phyloP scores from a whole-genome alignment of 1,140 invertebrate genomes.

The Trichogramma pretiosum region DNA sequence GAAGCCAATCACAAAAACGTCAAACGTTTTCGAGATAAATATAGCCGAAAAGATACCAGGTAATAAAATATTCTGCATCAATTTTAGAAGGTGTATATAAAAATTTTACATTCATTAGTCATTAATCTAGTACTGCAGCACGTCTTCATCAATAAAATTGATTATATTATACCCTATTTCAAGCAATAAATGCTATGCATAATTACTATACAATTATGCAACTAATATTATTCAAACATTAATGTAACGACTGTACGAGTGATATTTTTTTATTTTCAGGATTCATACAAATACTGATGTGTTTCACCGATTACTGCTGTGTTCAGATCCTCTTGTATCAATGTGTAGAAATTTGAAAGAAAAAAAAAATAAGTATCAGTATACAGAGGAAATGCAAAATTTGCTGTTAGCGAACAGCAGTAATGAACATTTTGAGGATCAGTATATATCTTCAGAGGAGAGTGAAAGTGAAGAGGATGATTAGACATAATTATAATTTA shows the following conservation, averaged over 20 bases:
- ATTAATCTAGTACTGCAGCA: not conserved
- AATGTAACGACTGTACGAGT: not conserved
- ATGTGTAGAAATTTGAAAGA: not conserved
- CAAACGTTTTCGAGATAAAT: constrained; percentile 19
- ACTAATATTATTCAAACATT: not conserved
- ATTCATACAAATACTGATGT: constrained; percentile 23
- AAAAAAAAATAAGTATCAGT: not conserved
- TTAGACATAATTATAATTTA: too few species aligned
- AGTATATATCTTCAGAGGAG: too few species aligned
- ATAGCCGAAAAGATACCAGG: constrained; percentile 21
- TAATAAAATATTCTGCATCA: not conserved
- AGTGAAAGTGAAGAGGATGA: too few species aligned
- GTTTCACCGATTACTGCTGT: constrained; percentile 21
- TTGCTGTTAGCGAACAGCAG: too few species aligned
- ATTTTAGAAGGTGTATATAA: not conserved
- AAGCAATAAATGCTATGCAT: too few species aligned
- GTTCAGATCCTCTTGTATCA: constrained; percentile 24
- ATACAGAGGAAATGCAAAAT: too few species aligned
- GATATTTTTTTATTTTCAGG: not conserved
- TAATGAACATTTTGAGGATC: too few species aligned
- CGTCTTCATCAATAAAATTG: not conserved
- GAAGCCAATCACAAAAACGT: constrained; percentile 33
- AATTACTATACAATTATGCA: not conserved
- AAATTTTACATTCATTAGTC: not conserved
- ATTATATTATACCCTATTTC: not conserved